A percentile compares a stretch with the other conserved stretches of the same genome.
These are phyloP conservation scores for Salticus scenicus DNA, from an alignment of 2,888 invertebrate genomes.

Conservation along the genomic window DNA sequence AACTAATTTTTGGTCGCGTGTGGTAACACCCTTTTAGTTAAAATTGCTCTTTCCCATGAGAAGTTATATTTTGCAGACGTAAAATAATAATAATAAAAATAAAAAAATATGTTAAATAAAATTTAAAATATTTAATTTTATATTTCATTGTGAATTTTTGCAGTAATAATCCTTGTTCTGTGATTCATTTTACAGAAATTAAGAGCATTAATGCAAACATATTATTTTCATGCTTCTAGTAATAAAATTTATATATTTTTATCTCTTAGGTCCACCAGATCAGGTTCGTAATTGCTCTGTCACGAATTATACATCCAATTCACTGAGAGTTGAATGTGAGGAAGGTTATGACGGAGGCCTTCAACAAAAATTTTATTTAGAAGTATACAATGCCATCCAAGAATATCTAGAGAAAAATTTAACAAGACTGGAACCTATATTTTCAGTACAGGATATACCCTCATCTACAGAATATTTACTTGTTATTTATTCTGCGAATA, in stretches of 20 bases:
- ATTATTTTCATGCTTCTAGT: neutral
- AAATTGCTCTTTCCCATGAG: too few relatives aligned
- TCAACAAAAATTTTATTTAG: constrained; percentile 71
- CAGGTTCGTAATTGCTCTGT: constrained; percentile 71
- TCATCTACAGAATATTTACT: constrained; percentile 71
- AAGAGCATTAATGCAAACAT: neutral
- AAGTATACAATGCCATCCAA: constrained; percentile 71
- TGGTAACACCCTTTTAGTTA: too few relatives aligned
- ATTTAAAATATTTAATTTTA: too few relatives aligned
- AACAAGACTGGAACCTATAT: constrained; percentile 70
- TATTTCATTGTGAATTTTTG: too few relatives aligned
- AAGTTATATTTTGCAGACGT: too few relatives aligned
- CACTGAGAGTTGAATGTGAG: constrained; percentile 71
- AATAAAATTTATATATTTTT: constrained; percentile 31
- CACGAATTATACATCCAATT: constrained; percentile 71
- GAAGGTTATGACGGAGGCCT: constrained; percentile 72
- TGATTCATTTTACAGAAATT: too few relatives aligned
- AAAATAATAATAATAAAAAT: too few relatives aligned
- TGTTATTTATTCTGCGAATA: constrained; percentile 71
- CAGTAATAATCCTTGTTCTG: too few relatives aligned
- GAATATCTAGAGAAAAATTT: constrained; percentile 71
- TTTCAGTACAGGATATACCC: constrained; percentile 70
- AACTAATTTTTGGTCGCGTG: too few relatives aligned
- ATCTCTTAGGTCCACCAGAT: constrained; percentile 70
- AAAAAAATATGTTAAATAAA: too few relatives aligned